Base-by-base conservation (phyloP, 2,888 invertebrate genomes). In the Ectropis crepuscularia region DNA sequence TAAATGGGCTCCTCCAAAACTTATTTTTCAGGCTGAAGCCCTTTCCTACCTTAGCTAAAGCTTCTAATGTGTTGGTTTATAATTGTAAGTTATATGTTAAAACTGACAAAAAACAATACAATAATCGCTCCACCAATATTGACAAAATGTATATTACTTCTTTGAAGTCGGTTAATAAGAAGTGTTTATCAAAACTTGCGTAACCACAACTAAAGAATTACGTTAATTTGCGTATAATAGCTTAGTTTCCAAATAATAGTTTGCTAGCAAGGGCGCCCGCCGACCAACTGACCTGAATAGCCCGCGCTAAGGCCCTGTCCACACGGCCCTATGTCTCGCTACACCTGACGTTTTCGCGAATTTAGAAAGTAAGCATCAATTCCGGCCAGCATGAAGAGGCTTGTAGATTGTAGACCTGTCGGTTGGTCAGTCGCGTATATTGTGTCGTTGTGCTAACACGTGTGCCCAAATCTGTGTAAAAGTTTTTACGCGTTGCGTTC, bases 321-420 rank as follows among this genome's bases (percentile, higher is more conserved):
- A 62, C 65, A 46, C 49, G 54, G 45, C 62, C 43, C 49, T 60
- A 37, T 39, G 49, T 41, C 39, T 43, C 51, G 53, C 39, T 62
- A 49, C 65, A 73, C 65, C 63, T 65, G 77, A 70, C 74, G 72
- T 79, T 81, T 85, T 86, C 82, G 89, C 87, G 74, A 87, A 88
- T 87, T 88, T 92, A 91, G 92, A 92, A 92, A 92, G 92, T 83
- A 83, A 82, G 82, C 85, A 88, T 87, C 87, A 87, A 83, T 85
- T 83, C 83, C 82, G 80, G 79, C 82, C 78, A 82, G 82, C 80
- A 80, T 57, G 57, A 58, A 37, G 85, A 87, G 86, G 85, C 86
- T 86, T 36, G 51, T 41, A 63, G 54, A 73, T 86, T 36, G 51
- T 41, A 63, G 54, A 73, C 68, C 71, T 74, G 73, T 70, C 68